Conservation (phyloP, 2,797 vertebrate species). For the Protosalanx chinensis region DNA sequence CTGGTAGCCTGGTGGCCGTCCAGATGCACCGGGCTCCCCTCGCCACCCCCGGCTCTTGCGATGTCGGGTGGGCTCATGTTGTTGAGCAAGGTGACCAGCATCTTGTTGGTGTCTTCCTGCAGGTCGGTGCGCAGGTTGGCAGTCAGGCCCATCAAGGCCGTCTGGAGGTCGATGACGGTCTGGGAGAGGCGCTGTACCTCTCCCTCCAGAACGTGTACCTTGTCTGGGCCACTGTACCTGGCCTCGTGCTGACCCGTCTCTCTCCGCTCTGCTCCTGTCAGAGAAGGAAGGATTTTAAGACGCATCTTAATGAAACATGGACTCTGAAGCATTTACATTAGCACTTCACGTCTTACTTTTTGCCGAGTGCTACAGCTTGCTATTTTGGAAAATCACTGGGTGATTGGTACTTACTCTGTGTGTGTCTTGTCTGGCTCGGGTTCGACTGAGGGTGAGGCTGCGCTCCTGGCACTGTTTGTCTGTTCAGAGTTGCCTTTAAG, state of each 20-base stretch:
- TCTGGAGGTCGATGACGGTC: slow-evolving; percentile 87
- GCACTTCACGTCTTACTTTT: background rate
- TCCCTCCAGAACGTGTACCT: slow-evolving; percentile 84
- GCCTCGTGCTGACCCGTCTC: slow-evolving; percentile 65
- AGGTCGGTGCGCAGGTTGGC: slow-evolving; percentile 79
- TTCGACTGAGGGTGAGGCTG: slow-evolving; percentile 50
- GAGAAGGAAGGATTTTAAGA: slow-evolving; percentile 10
- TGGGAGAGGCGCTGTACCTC: slow-evolving; percentile 89
- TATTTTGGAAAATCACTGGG: background rate
- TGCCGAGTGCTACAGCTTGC: background rate
- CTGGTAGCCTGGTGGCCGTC: slow-evolving; percentile 71
- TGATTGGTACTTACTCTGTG: slow-evolving; percentile 62
- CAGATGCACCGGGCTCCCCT: slow-evolving; percentile 69
- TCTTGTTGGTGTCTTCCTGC: slow-evolving; percentile 86
- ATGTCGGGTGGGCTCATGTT: slow-evolving; percentile 75
- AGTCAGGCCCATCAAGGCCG: slow-evolving; percentile 78
- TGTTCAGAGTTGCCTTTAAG: slow-evolving; percentile 71
- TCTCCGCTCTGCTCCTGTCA: slow-evolving; percentile 65
- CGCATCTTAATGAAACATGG: background rate
- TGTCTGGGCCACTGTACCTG: slow-evolving; percentile 67
- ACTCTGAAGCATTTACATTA: background rate
- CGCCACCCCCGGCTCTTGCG: slow-evolving; percentile 53
- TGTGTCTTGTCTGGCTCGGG: slow-evolving; percentile 58
- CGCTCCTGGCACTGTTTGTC: slow-evolving; percentile 48
- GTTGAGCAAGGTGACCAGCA: slow-evolving; percentile 79